Conservation (phyloP, 2,113 vertebrate species). For the Ophthalmolycus amberensis region DNA sequence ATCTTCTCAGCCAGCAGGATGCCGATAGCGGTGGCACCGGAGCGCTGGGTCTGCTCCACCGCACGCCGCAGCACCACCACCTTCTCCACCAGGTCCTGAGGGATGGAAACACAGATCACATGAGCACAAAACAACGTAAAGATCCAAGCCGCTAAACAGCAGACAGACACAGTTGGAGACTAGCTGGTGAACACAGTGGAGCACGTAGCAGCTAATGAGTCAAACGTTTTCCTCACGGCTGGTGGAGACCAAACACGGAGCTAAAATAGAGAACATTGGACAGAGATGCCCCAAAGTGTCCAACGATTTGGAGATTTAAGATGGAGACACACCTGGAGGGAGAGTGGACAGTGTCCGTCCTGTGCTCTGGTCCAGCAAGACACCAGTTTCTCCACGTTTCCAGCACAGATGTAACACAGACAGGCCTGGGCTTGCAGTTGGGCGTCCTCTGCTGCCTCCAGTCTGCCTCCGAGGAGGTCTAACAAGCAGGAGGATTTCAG, state of each 20-base stretch:
- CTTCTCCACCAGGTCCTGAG: conserved; percentile 95
- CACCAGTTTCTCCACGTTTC: conserved; percentile 94
- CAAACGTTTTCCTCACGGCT: not conserved
- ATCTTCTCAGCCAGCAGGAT: conserved; percentile 91
- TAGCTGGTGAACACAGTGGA: not conserved
- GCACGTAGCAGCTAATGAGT: not conserved
- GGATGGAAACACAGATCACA: not conserved
- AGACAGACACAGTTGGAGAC: not conserved
- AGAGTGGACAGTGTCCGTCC: conserved; percentile 86
- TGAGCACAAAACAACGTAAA: not conserved
- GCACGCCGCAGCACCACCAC: conserved; percentile 92
- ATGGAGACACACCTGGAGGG: conserved; percentile 88
- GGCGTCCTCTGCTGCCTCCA: conserved; percentile 87
- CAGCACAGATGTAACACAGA: conserved; percentile 96
- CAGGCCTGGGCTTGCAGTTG: conserved; percentile 90
- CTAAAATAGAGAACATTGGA: not conserved
- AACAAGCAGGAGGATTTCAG: not conserved
- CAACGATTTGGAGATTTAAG: not conserved
- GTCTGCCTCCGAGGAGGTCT: conserved; percentile 91
- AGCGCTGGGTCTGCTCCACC: conserved; percentile 86
- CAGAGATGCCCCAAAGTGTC: not conserved
- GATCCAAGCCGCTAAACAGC: no score
- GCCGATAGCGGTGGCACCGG: conserved; percentile 83
- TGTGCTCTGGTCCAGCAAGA: conserved; percentile 92
- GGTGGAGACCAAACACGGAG: not conserved